These are phyloP conservation scores for Coregonus ussuriensis DNA, from an alignment of 2,797 vertebrate species.

Conservation along the genomic window DNA sequence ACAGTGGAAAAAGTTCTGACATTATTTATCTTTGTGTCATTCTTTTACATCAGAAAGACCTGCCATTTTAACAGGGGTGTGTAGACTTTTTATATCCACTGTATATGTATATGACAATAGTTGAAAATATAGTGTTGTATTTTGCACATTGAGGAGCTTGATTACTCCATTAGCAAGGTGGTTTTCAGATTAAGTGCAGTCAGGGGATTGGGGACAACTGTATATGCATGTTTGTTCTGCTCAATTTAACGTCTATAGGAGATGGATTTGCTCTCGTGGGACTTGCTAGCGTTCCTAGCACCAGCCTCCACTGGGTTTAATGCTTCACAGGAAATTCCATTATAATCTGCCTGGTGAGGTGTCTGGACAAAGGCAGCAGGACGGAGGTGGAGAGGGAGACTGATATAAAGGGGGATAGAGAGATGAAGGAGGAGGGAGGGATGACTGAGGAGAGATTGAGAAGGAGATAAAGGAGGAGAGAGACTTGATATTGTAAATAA, in stretches of 20 bases:
- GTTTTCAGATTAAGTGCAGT: background rate
- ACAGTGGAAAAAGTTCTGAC: too few relatives aligned
- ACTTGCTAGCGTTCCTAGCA: background rate
- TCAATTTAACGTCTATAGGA: slow-evolving; percentile 9
- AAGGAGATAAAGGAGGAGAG: too few relatives aligned
- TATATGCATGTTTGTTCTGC: slow-evolving; percentile 12
- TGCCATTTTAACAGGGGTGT: too few relatives aligned
- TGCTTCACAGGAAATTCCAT: background rate
- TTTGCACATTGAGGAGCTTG: background rate
- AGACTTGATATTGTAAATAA: background rate
- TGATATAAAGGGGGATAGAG: background rate
- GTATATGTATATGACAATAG: background rate
- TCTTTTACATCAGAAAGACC: too few relatives aligned
- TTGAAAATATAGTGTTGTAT: background rate
- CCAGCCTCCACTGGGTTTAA: background rate
- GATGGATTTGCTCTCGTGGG: background rate
- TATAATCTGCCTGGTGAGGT: background rate
- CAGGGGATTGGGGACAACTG: background rate
- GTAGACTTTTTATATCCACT: too few relatives aligned
- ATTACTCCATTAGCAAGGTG: background rate
- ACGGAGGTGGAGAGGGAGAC: background rate
- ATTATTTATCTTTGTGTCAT: too few relatives aligned
- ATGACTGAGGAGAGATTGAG: background rate
- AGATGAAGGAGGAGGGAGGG: background rate
- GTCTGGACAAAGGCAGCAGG: background rate